Evolutionary conservation across 2,888 invertebrate species (phyloP).

Genomic region (Nowickia ferox): DNA sequence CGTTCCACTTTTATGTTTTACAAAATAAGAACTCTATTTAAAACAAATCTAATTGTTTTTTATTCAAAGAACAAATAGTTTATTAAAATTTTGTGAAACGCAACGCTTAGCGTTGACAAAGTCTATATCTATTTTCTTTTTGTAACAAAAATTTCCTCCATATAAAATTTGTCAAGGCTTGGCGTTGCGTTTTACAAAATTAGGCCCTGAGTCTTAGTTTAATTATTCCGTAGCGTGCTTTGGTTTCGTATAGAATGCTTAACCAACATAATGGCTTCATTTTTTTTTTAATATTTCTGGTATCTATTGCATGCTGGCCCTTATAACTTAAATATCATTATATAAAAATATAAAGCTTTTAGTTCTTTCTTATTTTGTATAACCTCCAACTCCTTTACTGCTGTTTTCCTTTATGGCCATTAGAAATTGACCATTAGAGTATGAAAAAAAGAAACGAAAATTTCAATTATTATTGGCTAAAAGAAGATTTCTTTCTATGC

Average conservation of each 20-base stretch:
- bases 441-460: conserved; percentile 43
- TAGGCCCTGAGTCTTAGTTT: no score
- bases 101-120: no score
- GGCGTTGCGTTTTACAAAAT: no score
- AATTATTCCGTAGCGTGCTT: neutral
- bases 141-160: no score
- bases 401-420: conserved; percentile 22
- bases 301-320: conserved; percentile 46
- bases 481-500: conserved; percentile 50
- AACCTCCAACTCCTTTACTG: neutral
- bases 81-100: no score
- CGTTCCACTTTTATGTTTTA: no score
- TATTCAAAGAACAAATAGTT: no score
- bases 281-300: neutral
- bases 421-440: conserved; percentile 65
- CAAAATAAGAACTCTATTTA: no score
- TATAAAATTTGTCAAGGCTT: no score
- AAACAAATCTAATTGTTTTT: no score
- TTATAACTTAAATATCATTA: conserved; percentile 70
- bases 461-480: conserved; percentile 72
- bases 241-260: neutral
- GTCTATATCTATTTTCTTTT: no score
- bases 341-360: conserved; percentile 67
- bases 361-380: conserved; percentile 27
- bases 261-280: neutral